Evolutionary conservation across 2,113 vertebrate species (phyloP), one percentile per base, ranked within the genome.

Genomic region (Alexandromys fortis): DNA sequence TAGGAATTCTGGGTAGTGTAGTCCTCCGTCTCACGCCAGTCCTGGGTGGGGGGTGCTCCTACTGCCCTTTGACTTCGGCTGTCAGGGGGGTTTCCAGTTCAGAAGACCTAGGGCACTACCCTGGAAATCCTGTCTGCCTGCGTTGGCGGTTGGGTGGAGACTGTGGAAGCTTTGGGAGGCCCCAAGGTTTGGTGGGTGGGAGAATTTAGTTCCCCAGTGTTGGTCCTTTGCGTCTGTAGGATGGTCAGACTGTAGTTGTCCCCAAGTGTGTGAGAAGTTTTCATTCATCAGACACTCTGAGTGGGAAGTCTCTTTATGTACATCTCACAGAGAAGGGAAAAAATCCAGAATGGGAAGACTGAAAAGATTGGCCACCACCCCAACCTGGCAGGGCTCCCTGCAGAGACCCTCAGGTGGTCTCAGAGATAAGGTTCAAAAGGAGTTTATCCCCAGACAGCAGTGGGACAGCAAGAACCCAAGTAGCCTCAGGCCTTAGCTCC

Each of bases 1-100:
- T 92, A 5, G 86, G 99, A 70, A 98, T 98, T 98, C 98, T 99
- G 99, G 99, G 99, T 98, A 99, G 98, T 99, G 99, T 99, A 99
- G 99, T 99, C 98, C 96, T 8, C 14, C 52, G 77, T 8, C 65
- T 70, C 78, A 58, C 6, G 77, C 33, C 8, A 79, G 68, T 47
- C 58, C 73, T 38, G 10, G 83, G 81, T 63, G 11, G 91, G 89
- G 94, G 85, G 33, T 89, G 88, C 45, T 85, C 76, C 70, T 73
- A 5, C 3, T 61, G 73, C 86, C 83, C 94, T 89, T 96, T 86
- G 89, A 89, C 73, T 91, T 42, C 55, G 30, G 30, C 55, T 22
- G 11, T 72, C 24, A 35, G 65, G 28, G 28, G 67, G 21, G 35
- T 94, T 86, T 83, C 45, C 5, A 52, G 35, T 35, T 81, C 4